Evolutionary conservation across 2,888 invertebrate genomes (phyloP), one percentile per base, ranked within the genome.

Genomic region (Unio pictorum): DNA sequence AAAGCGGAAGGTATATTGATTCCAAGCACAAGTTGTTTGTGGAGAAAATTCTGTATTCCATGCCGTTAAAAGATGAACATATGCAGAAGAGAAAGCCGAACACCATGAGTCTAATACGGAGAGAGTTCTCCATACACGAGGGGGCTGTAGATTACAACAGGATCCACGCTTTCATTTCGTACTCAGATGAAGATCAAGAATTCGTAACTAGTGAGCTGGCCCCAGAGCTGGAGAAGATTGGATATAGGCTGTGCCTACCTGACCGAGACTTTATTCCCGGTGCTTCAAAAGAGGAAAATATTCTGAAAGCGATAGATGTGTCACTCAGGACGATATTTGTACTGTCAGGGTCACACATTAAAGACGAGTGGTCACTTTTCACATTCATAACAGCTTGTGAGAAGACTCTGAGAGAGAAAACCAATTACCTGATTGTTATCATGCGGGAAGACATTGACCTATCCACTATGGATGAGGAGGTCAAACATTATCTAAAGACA

Each of bases 201-300:
- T 81, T 73, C 59, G 75, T 77, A 23, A 55, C 74, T 17, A 67
- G 71, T 26, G 64, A 73, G 5, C 61, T 82, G 7, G 64, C 69
- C 58, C 75, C 75, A 20, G 64, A 66, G 1, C 30, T 81, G n/a
- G 79, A 82, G 30, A 45, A 71, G 11, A 71, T 67, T 18, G 79
- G 77, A 0, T 80, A 74, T 64, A 64, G 26, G 0, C 63, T 76
- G 26, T 73, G 73, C 56, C 69, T 82, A 6, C 73, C 81, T 3
- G 82, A 82, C 64, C 67, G 80, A 20, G 80, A 82, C 59, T 82
- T 82, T 23, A 66, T 78, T 15, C 77, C 75, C 1, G 82, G 82
- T 8, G 78, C 79, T 1, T 73, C 80, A 4, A 79, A 75, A 30
- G 80, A 82, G 30, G 78, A 81, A 55, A 82, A 82, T 60, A 71